Evolutionary conservation across 2,113 vertebrate genomes (phyloP).

Genomic region (Atrichornis clamosus): DNA sequence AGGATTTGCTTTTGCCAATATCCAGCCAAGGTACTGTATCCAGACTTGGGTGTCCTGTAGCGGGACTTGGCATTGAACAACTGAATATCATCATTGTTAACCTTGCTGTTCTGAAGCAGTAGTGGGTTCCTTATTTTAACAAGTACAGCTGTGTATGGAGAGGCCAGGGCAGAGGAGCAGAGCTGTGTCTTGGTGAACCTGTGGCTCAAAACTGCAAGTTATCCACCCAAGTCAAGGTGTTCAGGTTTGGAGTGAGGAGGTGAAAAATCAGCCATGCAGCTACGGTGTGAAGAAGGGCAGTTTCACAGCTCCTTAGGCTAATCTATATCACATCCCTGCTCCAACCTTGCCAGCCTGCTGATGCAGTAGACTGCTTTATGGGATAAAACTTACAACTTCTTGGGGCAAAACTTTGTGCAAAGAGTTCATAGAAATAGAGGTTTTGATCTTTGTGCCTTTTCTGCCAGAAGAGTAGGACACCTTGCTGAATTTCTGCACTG

Average conservation of each 20-base stretch:
- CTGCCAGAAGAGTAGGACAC: background rate
- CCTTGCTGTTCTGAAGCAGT: background rate
- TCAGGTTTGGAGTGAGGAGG: background rate
- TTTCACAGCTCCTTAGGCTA: background rate
- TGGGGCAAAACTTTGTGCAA: background rate
- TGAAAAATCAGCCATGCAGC: background rate
- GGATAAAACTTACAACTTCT: background rate
- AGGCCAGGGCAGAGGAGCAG: accelerated
- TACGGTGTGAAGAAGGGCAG: background rate
- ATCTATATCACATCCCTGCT: background rate
- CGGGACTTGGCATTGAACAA: background rate
- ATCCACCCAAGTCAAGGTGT: accelerated
- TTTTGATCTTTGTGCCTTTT: background rate
- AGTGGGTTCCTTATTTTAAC: too few relatives aligned
- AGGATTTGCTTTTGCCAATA: background rate
- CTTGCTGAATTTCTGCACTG: background rate
- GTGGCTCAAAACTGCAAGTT: background rate
- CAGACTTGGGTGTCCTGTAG: accelerated
- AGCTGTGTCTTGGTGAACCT: background rate
- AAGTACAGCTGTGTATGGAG: accelerated
- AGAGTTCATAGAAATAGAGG: background rate
- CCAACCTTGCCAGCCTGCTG: background rate
- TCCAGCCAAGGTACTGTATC: accelerated
- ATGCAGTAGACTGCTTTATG: background rate
- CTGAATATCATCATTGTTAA: accelerated